Evolutionary conservation across 1,140 invertebrate genomes (phyloP).

Genomic region (Saccostrea glomerata): DNA sequence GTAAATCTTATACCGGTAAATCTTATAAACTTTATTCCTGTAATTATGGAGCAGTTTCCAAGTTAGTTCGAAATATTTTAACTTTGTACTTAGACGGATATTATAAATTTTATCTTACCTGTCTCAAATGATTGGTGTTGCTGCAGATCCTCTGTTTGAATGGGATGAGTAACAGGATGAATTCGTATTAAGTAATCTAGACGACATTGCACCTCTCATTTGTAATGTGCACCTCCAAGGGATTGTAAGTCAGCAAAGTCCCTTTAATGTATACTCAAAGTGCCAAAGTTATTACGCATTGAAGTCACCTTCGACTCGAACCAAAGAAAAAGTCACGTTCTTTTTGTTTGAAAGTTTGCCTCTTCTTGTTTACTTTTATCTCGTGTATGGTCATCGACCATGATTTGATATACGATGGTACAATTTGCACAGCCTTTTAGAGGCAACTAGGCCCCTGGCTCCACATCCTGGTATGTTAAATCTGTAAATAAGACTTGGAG

Average conservation of each 20-base stretch:
- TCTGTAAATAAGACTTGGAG: neutral
- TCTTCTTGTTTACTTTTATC: neutral
- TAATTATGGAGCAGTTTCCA: too few relatives aligned
- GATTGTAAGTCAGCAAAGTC: neutral
- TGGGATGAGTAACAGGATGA: neutral
- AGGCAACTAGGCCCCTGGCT: too few relatives aligned
- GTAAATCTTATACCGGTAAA: too few relatives aligned
- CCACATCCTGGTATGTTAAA: too few relatives aligned
- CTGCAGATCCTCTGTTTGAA: slow-evolving; percentile 27
- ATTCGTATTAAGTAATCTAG: neutral
- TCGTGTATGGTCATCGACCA: neutral
- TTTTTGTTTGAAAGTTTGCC: neutral
- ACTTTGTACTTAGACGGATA: too few relatives aligned
- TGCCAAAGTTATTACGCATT: neutral
- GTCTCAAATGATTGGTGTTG: slow-evolving; percentile 39
- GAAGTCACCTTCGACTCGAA: neutral
- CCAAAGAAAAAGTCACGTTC: neutral
- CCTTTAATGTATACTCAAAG: neutral
- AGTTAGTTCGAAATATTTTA: too few relatives aligned
- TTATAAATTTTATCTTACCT: neutral
- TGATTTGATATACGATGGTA: neutral
- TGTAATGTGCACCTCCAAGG: neutral
- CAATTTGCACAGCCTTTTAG: too few relatives aligned
- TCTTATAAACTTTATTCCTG: too few relatives aligned
- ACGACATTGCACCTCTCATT: neutral